Evolutionary conservation across 2,797 vertebrate genomes (phyloP), one percentile per base, ranked within the genome.

Genomic region (Manis crassicaudata): DNA sequence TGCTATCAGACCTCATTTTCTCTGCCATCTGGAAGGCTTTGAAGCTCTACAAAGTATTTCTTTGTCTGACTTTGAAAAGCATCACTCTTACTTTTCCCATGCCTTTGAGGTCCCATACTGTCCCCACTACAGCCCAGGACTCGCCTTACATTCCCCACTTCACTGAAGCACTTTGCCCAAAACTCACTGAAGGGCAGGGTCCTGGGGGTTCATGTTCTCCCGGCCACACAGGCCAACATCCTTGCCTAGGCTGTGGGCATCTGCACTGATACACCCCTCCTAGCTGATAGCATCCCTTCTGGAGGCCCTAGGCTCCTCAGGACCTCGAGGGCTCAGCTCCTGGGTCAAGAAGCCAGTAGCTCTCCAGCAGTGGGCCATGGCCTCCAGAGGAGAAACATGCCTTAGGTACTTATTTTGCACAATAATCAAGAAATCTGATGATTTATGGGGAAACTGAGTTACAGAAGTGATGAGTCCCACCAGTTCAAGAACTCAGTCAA

Each of bases 21-120:
- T 92, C 67, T 50, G 35, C 21, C 52, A 84, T 73, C 40, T 93
- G 68, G 50, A 85, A 12, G 62, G 27, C 58, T 68, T 62, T 72
- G 43, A 73, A 35, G 56, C 27, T 60, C 37, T 70, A 70, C 46
- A 92, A 21, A 67, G 46, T 43, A 6, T 16, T 13, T 18, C 4
- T 76, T n/a, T 88, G 68, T 35, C 67, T 90, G 18, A 65, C 63
- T 60, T 58, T 83, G 46, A 63, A 54, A 90, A 89, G 29, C 29
- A 18, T 14, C 32, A 5, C 67, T 72, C n/a, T 92, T 72, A 21
- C 50, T 82, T 76, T 37, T 89, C 21, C 12, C n/a, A 63, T 27
- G 18, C 21, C 62, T 63, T 37, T 17, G 56, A 85, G 81, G 76
- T 58, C 70, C 14, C 32, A 6, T 32, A n/a, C 27, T 70, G 46